phyloP scores from a whole-genome alignment of 1,140 invertebrate species.

The Pygmarrhopalites habei region DNA sequence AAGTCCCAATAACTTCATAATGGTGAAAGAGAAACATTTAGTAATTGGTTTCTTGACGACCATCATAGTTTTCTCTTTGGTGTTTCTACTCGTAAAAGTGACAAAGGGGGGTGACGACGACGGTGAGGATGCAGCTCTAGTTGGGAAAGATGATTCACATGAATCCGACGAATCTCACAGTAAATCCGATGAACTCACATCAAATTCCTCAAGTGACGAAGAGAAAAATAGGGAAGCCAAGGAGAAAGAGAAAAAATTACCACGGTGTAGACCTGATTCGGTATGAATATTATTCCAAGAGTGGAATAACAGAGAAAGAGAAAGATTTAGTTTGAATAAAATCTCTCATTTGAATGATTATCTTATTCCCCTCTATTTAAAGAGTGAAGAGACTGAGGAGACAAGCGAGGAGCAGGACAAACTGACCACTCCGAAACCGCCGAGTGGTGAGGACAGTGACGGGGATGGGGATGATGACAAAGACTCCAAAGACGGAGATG shows the following conservation, averaged over 20 bases:
- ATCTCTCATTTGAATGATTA: too few relatives aligned
- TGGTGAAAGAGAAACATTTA: slow-evolving; percentile 34
- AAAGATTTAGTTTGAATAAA: too few relatives aligned
- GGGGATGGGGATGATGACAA: background rate
- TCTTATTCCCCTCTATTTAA: too few relatives aligned
- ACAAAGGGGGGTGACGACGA: slow-evolving; percentile 3
- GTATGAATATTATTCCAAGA: too few relatives aligned
- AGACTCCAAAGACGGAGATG: background rate
- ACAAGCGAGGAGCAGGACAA: background rate
- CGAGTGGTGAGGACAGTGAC: background rate
- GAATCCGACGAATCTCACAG: slow-evolving; percentile 6
- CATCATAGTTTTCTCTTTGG: slow-evolving; percentile 26
- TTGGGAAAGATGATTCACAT: background rate
- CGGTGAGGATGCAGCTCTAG: background rate
- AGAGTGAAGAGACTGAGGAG: slow-evolving; percentile 16
- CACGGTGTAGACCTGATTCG: background rate
- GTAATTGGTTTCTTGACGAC: slow-evolving; percentile 33
- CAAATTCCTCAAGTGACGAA: slow-evolving; percentile 14
- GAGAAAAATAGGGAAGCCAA: background rate
- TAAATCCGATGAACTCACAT: slow-evolving; percentile 7
- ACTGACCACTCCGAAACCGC: background rate
- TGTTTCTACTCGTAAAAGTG: slow-evolving; percentile 33
- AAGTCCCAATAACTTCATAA: slow-evolving; percentile 4
- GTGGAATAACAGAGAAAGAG: too few relatives aligned
- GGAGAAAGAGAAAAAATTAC: background rate